Evolutionary conservation across 2,113 vertebrate species (phyloP).

Genomic region (Furnarius figulus): DNA sequence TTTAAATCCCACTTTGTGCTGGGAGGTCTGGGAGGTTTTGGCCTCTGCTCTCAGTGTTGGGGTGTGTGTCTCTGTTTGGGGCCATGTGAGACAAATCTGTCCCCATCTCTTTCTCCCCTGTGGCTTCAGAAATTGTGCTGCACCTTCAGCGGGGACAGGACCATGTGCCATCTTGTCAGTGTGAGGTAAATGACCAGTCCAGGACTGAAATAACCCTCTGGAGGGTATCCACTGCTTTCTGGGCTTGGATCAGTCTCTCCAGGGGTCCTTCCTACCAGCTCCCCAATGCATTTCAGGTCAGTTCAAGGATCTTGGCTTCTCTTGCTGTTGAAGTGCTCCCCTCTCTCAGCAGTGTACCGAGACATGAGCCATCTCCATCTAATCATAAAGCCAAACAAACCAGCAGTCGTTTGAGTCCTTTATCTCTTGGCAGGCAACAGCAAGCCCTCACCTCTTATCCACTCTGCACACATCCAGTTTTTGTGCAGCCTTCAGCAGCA

Average conservation of each 20-base stretch:
- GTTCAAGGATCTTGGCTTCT: neutral
- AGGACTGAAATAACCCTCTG: neutral
- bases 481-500: neutral
- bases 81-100: fast-evolving
- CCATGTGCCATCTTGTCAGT: fast-evolving
- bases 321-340: neutral
- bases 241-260: neutral
- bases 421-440: neutral
- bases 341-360: neutral
- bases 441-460: neutral
- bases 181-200: neutral
- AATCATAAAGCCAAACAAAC: neutral
- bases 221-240: neutral
- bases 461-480: neutral
- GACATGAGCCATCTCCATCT: neutral
- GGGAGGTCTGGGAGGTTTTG: neutral
- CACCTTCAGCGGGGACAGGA: neutral
- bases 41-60: neutral
- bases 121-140: neutral
- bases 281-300: neutral
- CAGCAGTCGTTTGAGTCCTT: neutral
- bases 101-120: neutral
- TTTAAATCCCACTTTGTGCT: fast-evolving
- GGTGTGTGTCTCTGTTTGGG: neutral
- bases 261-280: neutral